Evolutionary conservation across 1,140 invertebrate genomes (phyloP), one percentile per base, ranked within the genome.

Genomic region (Drosophila saltans): DNA sequence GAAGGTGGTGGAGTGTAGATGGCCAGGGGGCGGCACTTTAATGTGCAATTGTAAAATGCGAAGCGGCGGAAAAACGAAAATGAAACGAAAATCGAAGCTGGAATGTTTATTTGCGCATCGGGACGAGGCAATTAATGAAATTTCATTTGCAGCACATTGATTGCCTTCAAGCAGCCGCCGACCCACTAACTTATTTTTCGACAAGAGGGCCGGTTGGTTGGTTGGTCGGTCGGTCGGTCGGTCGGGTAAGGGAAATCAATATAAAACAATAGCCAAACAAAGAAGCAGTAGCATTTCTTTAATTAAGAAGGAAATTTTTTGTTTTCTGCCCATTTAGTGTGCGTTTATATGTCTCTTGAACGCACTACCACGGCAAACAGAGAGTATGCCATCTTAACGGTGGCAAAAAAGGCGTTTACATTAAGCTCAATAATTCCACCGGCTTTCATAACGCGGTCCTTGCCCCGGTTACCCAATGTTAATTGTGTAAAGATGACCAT

Each of bases 41-140:
- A 86, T 86, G 82, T 75, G 65, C 75, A 59, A 67, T 75, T 80
- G 62, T 72, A 64, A 63, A 59, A 58, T 64, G 55, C 36, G 59
- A 48, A 73, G 55, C 48, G 28, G 21, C 45, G 7, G 21, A 52
- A 48, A 56, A 74, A 65, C 43, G 16, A 26, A 66, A 66, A 56
- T 60, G 41, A 72, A n/a, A 57, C 40, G 55, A 66, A 72, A 67
- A 30, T 74, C 45, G 66, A 65, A 64, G 39, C 55, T 30, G 64
- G 74, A 78, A 68, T 85, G 79, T 82, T 86, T 88, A 88, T 86
- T 86, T 88, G 83, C 79, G 78, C 80, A 88, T 75, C 66, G 71
- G 68, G 79, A 88, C 69, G 72, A 58, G 75, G 79, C 83, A 82
- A 86, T 88, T 80, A 86, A 88, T 77, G 57, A 79, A 75, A 69